These are phyloP conservation scores for Cremastinae sp. DNA, from an alignment of 2,888 invertebrate species.

Conservation along the genomic window DNA sequence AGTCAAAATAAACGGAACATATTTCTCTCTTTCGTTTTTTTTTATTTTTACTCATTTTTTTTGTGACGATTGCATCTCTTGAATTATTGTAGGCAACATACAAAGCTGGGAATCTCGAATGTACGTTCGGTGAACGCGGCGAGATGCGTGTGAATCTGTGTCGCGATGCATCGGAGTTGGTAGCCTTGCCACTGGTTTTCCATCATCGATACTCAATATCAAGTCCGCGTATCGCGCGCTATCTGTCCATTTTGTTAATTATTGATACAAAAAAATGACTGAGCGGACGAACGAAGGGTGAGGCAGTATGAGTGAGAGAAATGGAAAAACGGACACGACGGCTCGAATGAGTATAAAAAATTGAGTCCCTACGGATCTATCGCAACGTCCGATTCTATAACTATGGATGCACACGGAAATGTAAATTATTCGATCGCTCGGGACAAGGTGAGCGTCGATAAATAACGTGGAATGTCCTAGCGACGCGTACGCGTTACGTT, in stretches of 20 bases:
- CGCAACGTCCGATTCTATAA: conserved; percentile 4
- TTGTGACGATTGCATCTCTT: not conserved
- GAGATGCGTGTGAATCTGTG: not conserved
- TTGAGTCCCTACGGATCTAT: conserved; percentile 23
- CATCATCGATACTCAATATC: conserved; percentile 38
- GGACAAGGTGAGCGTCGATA: conserved; percentile 48
- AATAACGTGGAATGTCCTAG: conserved; percentile 52
- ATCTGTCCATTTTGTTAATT: conserved; percentile 53
- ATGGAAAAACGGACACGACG: conserved; percentile 14
- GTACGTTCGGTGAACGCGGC: not conserved
- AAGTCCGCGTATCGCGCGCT: conserved; percentile 12
- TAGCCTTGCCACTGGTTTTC: conserved; percentile 24
- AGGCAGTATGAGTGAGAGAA: not conserved
- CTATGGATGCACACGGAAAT: conserved; percentile 37
- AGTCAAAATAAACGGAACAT: not conserved
- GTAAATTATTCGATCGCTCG: conserved; percentile 59
- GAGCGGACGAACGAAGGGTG: conserved; percentile 2
- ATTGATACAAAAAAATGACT: conserved; percentile 41
- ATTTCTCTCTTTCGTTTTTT: not conserved
- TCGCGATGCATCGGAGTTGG: conserved; percentile 21
- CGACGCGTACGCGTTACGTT: conserved; percentile 37
- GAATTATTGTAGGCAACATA: not conserved
- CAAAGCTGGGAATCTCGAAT: not conserved
- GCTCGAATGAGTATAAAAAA: conserved; percentile 35
- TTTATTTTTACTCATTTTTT: not conserved